Conservation (phyloP, 2,888 invertebrate species). For the Nephrocerus scutellatus region DNA sequence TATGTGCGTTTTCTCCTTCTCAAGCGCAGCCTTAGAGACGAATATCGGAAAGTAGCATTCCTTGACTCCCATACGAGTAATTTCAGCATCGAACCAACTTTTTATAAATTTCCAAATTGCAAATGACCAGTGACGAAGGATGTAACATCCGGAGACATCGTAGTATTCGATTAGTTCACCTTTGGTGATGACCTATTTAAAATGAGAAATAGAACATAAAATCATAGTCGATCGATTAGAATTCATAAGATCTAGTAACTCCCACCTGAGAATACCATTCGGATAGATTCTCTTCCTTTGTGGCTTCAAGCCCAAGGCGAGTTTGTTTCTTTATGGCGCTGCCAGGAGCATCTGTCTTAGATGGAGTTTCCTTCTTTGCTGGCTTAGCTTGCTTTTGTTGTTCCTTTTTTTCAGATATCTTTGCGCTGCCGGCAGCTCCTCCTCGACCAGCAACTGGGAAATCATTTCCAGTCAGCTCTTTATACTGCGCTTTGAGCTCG, state of each 20-base stretch:
- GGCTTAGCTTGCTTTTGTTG: constrained; percentile 32
- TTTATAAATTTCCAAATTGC: constrained; percentile 91
- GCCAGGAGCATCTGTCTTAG: constrained; percentile 47
- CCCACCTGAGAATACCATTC: constrained; percentile 94
- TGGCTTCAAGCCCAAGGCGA: constrained; percentile 85
- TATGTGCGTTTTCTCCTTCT: constrained; percentile 94
- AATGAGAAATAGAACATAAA: neutral
- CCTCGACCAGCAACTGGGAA: constrained; percentile 48
- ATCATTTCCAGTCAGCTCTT: constrained; percentile 50
- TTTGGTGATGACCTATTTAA: constrained; percentile 62
- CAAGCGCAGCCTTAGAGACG: constrained; percentile 82
- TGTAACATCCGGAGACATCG: constrained; percentile 98
- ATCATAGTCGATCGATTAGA: neutral
- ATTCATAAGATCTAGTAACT: neutral
- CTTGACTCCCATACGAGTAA: constrained; percentile 86
- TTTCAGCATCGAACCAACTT: constrained; percentile 76
- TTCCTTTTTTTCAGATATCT: constrained; percentile 34
- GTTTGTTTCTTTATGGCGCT: constrained; percentile 77
- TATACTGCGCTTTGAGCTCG: constrained; percentile 58
- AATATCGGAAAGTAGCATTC: constrained; percentile 99
- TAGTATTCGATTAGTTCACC: constrained; percentile 99
- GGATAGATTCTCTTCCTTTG: constrained; percentile 84
- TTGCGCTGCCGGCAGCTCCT: constrained; percentile 31
- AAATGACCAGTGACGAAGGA: constrained; percentile 94
- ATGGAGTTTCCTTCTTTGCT: constrained; percentile 38